Conservation (phyloP, 2,888 invertebrate species). For the Dasysyrphus tricinctus region DNA sequence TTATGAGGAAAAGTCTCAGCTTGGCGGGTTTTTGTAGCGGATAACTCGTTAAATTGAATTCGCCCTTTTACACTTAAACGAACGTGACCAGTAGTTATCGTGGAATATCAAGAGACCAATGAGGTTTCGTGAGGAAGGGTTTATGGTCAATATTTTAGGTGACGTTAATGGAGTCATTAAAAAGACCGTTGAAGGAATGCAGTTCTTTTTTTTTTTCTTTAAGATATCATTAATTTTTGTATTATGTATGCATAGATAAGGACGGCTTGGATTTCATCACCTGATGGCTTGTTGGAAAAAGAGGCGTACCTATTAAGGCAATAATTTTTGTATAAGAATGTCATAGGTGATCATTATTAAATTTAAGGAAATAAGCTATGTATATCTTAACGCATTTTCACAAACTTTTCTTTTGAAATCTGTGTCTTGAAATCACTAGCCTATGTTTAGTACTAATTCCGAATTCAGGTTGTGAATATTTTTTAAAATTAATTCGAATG, state of each 20-base stretch:
- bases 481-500: no score
- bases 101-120: conserved; percentile 5
- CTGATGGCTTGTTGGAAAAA: not conserved
- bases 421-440: no score
- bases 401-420: no score
- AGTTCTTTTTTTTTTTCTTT: not conserved
- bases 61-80: conserved; percentile 21
- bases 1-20: conserved; percentile 44
- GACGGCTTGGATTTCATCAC: not conserved
- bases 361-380: no score
- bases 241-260: not conserved
- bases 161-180: conserved; percentile 43
- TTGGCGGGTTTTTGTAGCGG: not conserved
- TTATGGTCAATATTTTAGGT: conserved; percentile 35
- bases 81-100: conserved; percentile 42
- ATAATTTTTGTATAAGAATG: not conserved
- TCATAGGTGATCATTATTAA: no score
- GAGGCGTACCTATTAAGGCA: not conserved
- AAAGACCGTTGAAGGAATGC: conserved; percentile 19
- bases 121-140: not conserved
- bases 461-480: no score
- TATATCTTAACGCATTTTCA: not conserved
- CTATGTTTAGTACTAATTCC: no score
- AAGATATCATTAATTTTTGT: not conserved
- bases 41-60: conserved; percentile 38